These are phyloP conservation scores for Harpalus rufipes DNA, from an alignment of 2,888 invertebrate genomes.

Conservation along the genomic window DNA sequence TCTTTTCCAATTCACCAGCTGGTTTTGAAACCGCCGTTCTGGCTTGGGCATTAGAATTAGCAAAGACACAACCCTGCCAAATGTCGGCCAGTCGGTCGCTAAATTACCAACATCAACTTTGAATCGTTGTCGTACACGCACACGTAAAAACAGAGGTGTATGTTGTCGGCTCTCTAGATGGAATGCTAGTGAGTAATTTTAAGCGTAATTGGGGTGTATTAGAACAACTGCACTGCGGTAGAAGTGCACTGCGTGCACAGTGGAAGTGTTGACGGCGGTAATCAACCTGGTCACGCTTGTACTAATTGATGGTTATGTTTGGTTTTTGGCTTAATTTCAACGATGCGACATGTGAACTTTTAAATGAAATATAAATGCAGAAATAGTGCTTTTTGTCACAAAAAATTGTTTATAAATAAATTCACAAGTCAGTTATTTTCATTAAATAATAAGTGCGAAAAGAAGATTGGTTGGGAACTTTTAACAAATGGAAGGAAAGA, in stretches of 20 bases:
- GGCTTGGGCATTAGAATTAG: conserved; percentile 39
- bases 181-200: conserved; percentile 15
- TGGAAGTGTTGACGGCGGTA: conserved; percentile 17
- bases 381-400: too few species aligned
- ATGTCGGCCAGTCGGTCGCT: conserved; percentile 9
- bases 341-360: conserved; percentile 10
- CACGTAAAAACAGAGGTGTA: neutral
- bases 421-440: too few species aligned
- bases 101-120: conserved; percentile 23
- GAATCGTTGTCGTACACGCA: conserved; percentile 4
- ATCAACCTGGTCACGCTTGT: conserved; percentile 18
- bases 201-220: conserved; percentile 19
- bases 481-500: too few species aligned
- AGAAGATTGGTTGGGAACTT: too few species aligned
- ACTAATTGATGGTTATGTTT: conserved; percentile 25
- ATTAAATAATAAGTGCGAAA: too few species aligned
- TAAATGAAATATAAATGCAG: too few species aligned
- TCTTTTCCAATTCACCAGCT: conserved; percentile 35
- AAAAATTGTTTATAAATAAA: too few species aligned
- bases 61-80: conserved; percentile 53
- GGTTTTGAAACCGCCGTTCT: conserved; percentile 8
- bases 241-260: neutral
- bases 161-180: conserved; percentile 3
- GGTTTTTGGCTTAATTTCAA: conserved; percentile 10
- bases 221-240: conserved; percentile 33